Percentiles rank a stretch among this genome's conserved stretches.
Conservation (phyloP, 2,888 invertebrate species). For the Pheosia tremula region DNA sequence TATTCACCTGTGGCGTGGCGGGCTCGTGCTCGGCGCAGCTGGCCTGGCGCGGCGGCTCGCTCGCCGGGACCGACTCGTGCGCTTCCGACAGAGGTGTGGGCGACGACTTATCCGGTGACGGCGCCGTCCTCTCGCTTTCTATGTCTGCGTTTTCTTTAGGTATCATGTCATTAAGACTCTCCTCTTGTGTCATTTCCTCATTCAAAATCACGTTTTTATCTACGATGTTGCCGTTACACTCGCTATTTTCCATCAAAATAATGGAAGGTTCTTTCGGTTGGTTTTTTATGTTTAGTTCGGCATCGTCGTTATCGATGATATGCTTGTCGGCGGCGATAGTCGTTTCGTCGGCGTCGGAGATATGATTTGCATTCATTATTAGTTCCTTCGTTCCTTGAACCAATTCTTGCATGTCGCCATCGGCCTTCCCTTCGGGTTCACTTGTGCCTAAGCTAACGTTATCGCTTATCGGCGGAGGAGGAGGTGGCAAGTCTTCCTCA, state of each 20-base stretch:
- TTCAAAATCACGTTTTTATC: conserved; percentile 23
- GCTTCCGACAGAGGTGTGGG: conserved; percentile 30
- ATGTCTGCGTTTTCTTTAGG: conserved; percentile 20
- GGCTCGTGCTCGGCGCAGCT: conserved; percentile 26
- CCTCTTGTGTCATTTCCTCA: conserved; percentile 16
- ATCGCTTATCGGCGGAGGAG: conserved; percentile 52
- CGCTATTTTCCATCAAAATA: conserved; percentile 38
- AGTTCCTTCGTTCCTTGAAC: conserved; percentile 28
- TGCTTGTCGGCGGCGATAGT: conserved; percentile 31
- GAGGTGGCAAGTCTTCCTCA: conserved; percentile 52
- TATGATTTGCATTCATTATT: conserved; percentile 35
- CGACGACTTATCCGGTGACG: conserved; percentile 18
- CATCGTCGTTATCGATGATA: conserved; percentile 37
- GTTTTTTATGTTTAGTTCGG: conserved; percentile 50
- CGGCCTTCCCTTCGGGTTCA: conserved; percentile 32
- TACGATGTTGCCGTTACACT: conserved; percentile 57
- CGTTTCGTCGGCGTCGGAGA: conserved; percentile 29
- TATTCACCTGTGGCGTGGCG: conserved; percentile 73
- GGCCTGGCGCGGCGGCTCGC: conserved; percentile 46
- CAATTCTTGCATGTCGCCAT: conserved; percentile 26
- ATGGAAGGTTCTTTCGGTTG: conserved; percentile 47
- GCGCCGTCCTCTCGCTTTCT: conserved; percentile 19
- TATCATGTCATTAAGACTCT: conserved; percentile 14
- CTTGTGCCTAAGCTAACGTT: conserved; percentile 22
- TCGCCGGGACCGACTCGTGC: conserved; percentile 37